Conservation (phyloP, 2,888 invertebrate species). For the Thereva nobilitata region DNA sequence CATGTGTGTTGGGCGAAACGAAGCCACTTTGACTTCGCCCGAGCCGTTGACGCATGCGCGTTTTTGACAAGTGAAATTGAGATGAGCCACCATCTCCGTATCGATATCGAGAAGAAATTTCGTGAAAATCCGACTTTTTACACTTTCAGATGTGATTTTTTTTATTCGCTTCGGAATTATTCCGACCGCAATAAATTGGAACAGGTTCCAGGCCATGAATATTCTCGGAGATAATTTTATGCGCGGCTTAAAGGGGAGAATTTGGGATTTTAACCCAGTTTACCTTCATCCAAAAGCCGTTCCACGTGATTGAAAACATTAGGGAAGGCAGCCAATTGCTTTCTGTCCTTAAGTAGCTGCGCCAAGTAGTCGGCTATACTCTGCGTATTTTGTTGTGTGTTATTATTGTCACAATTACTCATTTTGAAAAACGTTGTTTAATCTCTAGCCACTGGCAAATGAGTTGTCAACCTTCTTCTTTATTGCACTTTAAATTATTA, state of each 20-base stretch:
- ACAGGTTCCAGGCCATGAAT: too few species aligned
- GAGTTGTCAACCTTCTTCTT: slow-evolving; percentile 14
- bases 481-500: slow-evolving; percentile 17
- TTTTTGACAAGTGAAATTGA: slow-evolving; percentile 41
- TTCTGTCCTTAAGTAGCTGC: slow-evolving; percentile 99
- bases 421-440: slow-evolving; percentile 47
- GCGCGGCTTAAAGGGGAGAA: too few species aligned
- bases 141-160: not conserved
- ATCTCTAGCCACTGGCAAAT: slow-evolving; percentile 6
- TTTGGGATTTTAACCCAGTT: slow-evolving; percentile 47
- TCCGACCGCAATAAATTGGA: slow-evolving; percentile 33
- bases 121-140: slow-evolving; percentile 21
- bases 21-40: not conserved
- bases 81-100: slow-evolving; percentile 33
- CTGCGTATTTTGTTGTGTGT: slow-evolving; percentile 74
- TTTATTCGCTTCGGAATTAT: slow-evolving; percentile 3
- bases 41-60: slow-evolving; percentile 38
- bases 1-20: slow-evolving; percentile 3
- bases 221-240: too few species aligned
- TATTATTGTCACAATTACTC: slow-evolving; percentile 58
- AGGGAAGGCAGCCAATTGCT: slow-evolving; percentile 98
- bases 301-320: slow-evolving; percentile 99
- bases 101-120: slow-evolving; percentile 6
- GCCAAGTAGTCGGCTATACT: slow-evolving; percentile 99
- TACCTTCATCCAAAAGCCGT: slow-evolving; percentile 99